Conservation (phyloP, 2,888 invertebrate genomes). For the Metopia argyrocephala region DNA sequence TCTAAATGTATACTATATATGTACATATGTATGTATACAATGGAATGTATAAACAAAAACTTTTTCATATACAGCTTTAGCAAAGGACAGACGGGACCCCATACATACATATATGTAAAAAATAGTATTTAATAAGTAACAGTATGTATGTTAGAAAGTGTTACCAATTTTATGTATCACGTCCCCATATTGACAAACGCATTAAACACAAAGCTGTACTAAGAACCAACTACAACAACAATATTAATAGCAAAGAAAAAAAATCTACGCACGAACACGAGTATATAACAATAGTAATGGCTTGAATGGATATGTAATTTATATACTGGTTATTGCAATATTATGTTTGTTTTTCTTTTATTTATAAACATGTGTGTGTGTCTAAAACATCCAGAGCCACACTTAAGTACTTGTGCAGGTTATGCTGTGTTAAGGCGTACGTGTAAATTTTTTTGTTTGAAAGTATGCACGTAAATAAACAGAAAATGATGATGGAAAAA, state of each 20-base stretch:
- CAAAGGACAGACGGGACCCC: not conserved
- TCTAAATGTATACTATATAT: not conserved
- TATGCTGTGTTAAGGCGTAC: too few species aligned
- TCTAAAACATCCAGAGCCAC: too few species aligned
- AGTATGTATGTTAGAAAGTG: slow-evolving; percentile 36
- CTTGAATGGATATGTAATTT: slow-evolving; percentile 58
- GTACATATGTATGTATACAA: not conserved
- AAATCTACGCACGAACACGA: not conserved
- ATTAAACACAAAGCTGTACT: slow-evolving; percentile 59
- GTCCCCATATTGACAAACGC: slow-evolving; percentile 66
- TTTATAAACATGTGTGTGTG: slow-evolving; percentile 12
- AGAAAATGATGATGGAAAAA: too few species aligned
- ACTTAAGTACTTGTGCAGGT: too few species aligned
- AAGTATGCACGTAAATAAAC: too few species aligned
- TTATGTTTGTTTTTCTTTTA: slow-evolving; percentile 6
- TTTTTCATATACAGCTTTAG: not conserved
- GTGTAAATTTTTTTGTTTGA: too few species aligned
- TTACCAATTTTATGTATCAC: slow-evolving; percentile 64
- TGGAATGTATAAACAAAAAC: not conserved
- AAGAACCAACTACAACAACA: slow-evolving; percentile 32
- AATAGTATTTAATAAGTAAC: not conserved
- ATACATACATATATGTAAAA: slow-evolving; percentile 1
- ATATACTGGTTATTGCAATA: slow-evolving; percentile 61
- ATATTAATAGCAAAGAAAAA: slow-evolving; percentile 4
- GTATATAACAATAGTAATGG: slow-evolving; percentile 11